phyloP scores from a whole-genome alignment of 2,888 invertebrate species.

The Microchrysa polita region DNA sequence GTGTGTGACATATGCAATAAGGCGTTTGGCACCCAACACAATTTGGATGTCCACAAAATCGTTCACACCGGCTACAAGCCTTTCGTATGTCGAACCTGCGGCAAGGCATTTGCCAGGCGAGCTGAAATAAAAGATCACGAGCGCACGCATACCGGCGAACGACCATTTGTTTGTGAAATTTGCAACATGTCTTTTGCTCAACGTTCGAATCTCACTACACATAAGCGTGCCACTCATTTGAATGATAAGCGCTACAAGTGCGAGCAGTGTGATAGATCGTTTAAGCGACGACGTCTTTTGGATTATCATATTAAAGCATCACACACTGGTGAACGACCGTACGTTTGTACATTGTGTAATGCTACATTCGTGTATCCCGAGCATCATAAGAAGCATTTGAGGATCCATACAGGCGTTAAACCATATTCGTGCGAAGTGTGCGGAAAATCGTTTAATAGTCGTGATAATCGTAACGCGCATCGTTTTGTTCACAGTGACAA shows the following conservation, averaged over 20 bases:
- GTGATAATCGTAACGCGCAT: constrained; percentile 86
- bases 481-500: constrained; percentile 86
- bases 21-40: constrained; percentile 80
- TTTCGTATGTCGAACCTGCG: constrained; percentile 75
- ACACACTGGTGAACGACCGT: constrained; percentile 83
- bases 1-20: constrained; percentile 66
- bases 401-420: constrained; percentile 81
- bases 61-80: constrained; percentile 81
- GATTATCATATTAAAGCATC: constrained; percentile 84
- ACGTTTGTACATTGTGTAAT: constrained; percentile 76
- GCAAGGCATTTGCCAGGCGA: constrained; percentile 77
- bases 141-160: constrained; percentile 81
- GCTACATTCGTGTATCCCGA: constrained; percentile 85
- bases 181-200: constrained; percentile 85
- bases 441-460: constrained; percentile 85
- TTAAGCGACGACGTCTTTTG: constrained; percentile 73
- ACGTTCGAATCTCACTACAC: constrained; percentile 82
- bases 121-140: constrained; percentile 84
- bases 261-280: constrained; percentile 75
- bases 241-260: constrained; percentile 80
- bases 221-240: constrained; percentile 80
- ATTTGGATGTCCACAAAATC: constrained; percentile 80
- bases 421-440: constrained; percentile 83
- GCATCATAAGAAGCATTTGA: constrained; percentile 81
- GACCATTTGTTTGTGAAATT: constrained; percentile 80